Evolutionary conservation across 2,888 invertebrate species (phyloP).

Genomic region (Mamestra brassicae): DNA sequence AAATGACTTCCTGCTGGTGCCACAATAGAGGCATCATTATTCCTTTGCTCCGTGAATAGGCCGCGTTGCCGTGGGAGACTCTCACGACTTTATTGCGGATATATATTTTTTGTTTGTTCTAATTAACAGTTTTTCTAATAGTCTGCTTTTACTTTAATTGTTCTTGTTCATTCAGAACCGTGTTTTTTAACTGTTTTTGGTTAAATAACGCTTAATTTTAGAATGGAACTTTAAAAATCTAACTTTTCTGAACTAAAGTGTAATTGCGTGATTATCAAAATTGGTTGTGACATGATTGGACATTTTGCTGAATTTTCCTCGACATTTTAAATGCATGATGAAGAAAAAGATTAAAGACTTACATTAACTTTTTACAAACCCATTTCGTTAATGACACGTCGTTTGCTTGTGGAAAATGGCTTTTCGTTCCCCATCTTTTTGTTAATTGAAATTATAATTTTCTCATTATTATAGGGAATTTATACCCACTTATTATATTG

Average conservation of each 20-base stretch:
- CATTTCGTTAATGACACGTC: not conserved
- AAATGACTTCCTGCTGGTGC: constrained; percentile 90
- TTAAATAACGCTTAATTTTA: constrained; percentile 25
- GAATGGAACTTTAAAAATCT: not conserved
- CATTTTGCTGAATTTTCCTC: constrained; percentile 24
- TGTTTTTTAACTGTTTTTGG: constrained; percentile 66
- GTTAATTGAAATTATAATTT: constrained; percentile 28
- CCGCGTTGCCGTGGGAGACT: constrained; percentile 87
- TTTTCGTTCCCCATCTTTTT: constrained; percentile 4
- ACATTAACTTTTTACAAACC: constrained; percentile 13
- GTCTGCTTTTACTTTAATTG: constrained; percentile 90
- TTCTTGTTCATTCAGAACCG: constrained; percentile 71
- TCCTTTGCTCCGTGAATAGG: constrained; percentile 83
- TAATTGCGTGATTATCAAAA: constrained; percentile 53
- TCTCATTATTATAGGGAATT: constrained; percentile 4
- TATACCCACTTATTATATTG: not conserved
- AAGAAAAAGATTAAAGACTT: constrained; percentile 15
- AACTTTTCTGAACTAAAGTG: not conserved
- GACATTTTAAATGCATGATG: constrained; percentile 20
- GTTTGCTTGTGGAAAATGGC: constrained; percentile 26
- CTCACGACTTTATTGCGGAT: constrained; percentile 90
- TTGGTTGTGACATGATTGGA: constrained; percentile 17
- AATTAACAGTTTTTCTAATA: constrained; percentile 90
- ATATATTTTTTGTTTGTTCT: constrained; percentile 90
- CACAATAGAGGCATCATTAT: constrained; percentile 90